Evolutionary conservation across 2,888 invertebrate genomes (phyloP), one percentile per base, ranked within the genome.

Genomic region (Diarsia mendica): DNA sequence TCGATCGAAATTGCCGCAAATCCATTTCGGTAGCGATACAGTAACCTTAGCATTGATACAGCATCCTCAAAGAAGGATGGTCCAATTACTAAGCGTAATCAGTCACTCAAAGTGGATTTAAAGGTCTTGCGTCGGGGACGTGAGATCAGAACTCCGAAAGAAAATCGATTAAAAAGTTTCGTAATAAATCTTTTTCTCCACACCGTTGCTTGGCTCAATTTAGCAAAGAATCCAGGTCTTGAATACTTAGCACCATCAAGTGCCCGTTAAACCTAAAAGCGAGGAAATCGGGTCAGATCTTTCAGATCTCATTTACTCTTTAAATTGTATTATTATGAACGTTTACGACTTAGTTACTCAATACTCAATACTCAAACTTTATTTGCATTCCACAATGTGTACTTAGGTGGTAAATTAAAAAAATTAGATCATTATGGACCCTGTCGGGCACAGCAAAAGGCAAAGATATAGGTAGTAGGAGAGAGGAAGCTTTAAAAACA

Each of bases 291-390:
- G 77, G 51, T 75, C 77, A 81, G 65, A 48, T 61, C 39, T 28
- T 63, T 75, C n/a, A n/a, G 46, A 39, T 61, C 81, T 61, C 65
- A 75, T 78, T 81, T 74, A 46, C 46, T 28, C 64, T 60, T 58
- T 66, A 65, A 61, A 58, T 55, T 23, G 13, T 13, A 53, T 74
- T 39, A 39, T 39, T 49, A 28, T 48, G n/a, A 80, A 75, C 18
- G 61, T 61, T 53, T 61, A 33, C 20, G 48, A 49, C n/a, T 48
- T 23, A n/a, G 23, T 6, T 46, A n/a, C n/a, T n/a, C n/a, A n/a
- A n/a, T n/a, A n/a, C n/a, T n/a, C n/a, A n/a, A n/a, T n/a, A n/a
- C n/a, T n/a, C n/a, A n/a, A n/a, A n/a, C n/a, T n/a, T n/a, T n/a
- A n/a, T n/a, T n/a, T n/a, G n/a, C n/a, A n/a, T n/a, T n/a, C n/a